These are phyloP conservation scores for Drosophila nigromelanica DNA, from an alignment of 1,140 invertebrate species.

Conservation along the genomic window DNA sequence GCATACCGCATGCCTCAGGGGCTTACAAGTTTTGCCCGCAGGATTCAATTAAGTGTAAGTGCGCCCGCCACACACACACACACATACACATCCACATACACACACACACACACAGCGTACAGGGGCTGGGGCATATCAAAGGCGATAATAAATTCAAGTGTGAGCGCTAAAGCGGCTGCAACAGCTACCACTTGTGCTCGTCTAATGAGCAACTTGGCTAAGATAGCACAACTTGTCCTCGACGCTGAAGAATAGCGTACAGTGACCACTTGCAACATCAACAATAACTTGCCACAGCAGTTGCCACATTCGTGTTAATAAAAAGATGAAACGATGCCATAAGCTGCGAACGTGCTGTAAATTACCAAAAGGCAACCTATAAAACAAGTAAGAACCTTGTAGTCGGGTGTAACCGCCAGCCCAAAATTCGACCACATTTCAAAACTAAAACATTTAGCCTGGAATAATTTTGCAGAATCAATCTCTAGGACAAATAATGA, in stretches of 20 bases:
- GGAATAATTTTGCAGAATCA: no score
- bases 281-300: conserved; percentile 6
- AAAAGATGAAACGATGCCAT: conserved; percentile 2
- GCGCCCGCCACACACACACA: conserved; percentile 35
- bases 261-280: conserved; percentile 14
- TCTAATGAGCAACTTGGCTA: conserved; percentile 41
- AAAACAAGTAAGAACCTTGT: no score
- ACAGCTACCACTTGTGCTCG: conserved; percentile 16
- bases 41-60: conserved; percentile 82
- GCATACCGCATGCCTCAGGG: conserved; percentile 66
- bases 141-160: conserved; percentile 33
- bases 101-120: background rate
- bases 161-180: conserved; percentile 13
- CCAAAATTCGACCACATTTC: no score
- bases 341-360: conserved; percentile 13
- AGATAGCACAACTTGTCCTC: conserved; percentile 28
- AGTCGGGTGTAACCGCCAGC: no score
- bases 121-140: conserved; percentile 19
- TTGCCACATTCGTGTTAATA: conserved; percentile 20
- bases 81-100: conserved; percentile 13
- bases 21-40: conserved; percentile 63
- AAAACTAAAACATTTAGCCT: no score
- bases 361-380: conserved; percentile 1
- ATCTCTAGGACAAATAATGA: no score
- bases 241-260: background rate